These are phyloP conservation scores for Acanthurus tractus DNA, from an alignment of 2,797 vertebrate species.

Conservation along the genomic window DNA sequence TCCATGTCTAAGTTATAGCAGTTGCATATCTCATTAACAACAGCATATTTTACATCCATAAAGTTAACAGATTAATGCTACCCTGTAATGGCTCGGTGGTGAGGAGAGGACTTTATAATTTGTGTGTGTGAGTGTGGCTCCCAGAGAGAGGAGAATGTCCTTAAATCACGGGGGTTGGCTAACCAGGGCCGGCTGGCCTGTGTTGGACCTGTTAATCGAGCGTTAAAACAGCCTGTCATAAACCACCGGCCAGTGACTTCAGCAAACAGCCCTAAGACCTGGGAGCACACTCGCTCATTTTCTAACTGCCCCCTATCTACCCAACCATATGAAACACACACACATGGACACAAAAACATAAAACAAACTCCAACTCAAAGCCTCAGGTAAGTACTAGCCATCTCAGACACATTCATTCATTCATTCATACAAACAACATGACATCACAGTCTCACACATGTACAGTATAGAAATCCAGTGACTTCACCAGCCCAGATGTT, in stretches of 20 bases:
- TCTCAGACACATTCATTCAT: slow-evolving; percentile 12
- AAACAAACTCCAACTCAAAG: slow-evolving; percentile 28
- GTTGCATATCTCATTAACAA: slow-evolving; percentile 47
- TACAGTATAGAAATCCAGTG: slow-evolving; percentile 55
- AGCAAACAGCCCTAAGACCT: slow-evolving; percentile 68
- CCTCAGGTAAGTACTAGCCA: not conserved
- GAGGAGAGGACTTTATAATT: slow-evolving; percentile 36
- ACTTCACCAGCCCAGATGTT: slow-evolving; percentile 78
- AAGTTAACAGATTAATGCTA: slow-evolving; percentile 67
- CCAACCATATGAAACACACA: slow-evolving; percentile 25
- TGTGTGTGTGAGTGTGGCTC: slow-evolving; percentile 56
- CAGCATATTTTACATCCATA: slow-evolving; percentile 64
- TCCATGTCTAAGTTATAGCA: slow-evolving; percentile 33
- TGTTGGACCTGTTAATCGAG: slow-evolving; percentile 78
- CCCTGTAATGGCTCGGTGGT: slow-evolving; percentile 51
- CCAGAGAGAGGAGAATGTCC: slow-evolving; percentile 79
- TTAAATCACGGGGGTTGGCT: slow-evolving; percentile 68
- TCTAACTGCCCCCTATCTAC: slow-evolving; percentile 31
- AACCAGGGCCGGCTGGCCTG: slow-evolving; percentile 74
- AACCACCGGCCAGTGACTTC: slow-evolving; percentile 74
- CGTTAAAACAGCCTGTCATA: slow-evolving; percentile 79
- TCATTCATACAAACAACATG: slow-evolving; percentile 37
- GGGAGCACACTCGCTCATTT: slow-evolving; percentile 33
- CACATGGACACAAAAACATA: slow-evolving; percentile 20
- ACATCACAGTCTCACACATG: slow-evolving; percentile 52